Evolutionary conservation across 64 coral and sea anemone genomes (phyloP).

Genomic region (Actinia equina): DNA sequence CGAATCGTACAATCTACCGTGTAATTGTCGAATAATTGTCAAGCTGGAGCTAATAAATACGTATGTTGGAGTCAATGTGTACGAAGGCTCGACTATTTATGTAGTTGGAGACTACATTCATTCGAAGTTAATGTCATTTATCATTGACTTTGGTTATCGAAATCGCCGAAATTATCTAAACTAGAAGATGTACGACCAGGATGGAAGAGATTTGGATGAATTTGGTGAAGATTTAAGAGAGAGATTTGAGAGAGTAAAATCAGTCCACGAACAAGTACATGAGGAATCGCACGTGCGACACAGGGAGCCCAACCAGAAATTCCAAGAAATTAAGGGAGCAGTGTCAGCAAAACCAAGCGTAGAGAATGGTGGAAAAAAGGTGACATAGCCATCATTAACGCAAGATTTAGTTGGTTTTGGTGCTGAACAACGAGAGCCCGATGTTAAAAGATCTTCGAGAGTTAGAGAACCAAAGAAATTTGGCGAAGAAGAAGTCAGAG

Average conservation of each 20-base stretch:
- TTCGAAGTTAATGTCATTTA: not conserved
- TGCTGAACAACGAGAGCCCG: not conserved
- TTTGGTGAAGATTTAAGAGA: not conserved
- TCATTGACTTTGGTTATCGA: too few species aligned
- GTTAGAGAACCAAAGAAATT: slow-evolving; percentile 9
- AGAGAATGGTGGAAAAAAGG: slow-evolving; percentile 7
- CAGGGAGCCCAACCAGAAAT: not conserved
- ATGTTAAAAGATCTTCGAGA: not conserved
- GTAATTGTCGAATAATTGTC: too few species aligned
- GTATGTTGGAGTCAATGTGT: too few species aligned
- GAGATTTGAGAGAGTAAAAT: not conserved
- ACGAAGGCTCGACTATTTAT: too few species aligned
- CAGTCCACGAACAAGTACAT: not conserved
- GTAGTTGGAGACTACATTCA: not conserved
- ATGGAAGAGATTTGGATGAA: not conserved
- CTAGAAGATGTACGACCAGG: not conserved
- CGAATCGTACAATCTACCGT: too few species aligned
- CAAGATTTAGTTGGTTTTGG: not conserved
- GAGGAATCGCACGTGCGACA: slow-evolving; percentile 4
- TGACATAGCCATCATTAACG: slow-evolving; percentile 5
- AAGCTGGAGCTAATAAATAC: too few species aligned
- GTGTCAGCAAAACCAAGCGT: not conserved
- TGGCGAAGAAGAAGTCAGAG: slow-evolving; percentile 22
- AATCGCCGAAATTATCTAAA: not conserved
- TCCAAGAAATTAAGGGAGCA: slow-evolving; percentile 9